Conservation (phyloP, 2,888 invertebrate species). For the Eilema depressum region DNA sequence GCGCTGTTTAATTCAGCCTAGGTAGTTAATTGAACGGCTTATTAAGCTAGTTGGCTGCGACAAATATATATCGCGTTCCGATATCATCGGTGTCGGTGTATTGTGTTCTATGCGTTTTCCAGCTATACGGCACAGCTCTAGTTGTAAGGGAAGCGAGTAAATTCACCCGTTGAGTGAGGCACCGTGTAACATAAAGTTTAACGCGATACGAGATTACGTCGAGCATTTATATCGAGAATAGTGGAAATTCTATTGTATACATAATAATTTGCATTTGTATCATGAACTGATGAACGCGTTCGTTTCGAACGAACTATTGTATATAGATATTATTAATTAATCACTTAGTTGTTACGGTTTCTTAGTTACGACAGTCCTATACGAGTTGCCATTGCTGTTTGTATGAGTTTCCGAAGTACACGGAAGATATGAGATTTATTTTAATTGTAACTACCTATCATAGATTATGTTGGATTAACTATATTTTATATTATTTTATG, state of each 20-base stretch:
- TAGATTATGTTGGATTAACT: slow-evolving; percentile 67
- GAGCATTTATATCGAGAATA: slow-evolving; percentile 74
- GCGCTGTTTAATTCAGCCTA: too few species aligned
- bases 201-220: slow-evolving; percentile 62
- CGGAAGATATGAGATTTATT: slow-evolving; percentile 72
- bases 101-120: slow-evolving; percentile 30
- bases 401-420: slow-evolving; percentile 58
- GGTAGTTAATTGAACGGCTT: too few species aligned
- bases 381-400: slow-evolving; percentile 73
- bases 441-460: slow-evolving; percentile 61
- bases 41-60: too few species aligned
- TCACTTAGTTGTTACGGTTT: slow-evolving; percentile 60
- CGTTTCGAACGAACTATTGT: slow-evolving; percentile 48
- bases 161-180: slow-evolving; percentile 85
- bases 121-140: slow-evolving; percentile 33
- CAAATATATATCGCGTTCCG: slow-evolving; percentile 10
- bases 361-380: slow-evolving; percentile 68
- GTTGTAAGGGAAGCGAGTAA: slow-evolving; percentile 52
- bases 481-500: slow-evolving; percentile 69
- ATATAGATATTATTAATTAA: slow-evolving; percentile 52
- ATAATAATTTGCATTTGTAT: slow-evolving; percentile 68
- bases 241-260: slow-evolving; percentile 67
- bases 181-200: slow-evolving; percentile 60
- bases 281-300: slow-evolving; percentile 47
- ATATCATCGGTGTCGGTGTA: not conserved